Conservation (phyloP, 2,113 vertebrate species). For the Panthera tigris region DNA sequence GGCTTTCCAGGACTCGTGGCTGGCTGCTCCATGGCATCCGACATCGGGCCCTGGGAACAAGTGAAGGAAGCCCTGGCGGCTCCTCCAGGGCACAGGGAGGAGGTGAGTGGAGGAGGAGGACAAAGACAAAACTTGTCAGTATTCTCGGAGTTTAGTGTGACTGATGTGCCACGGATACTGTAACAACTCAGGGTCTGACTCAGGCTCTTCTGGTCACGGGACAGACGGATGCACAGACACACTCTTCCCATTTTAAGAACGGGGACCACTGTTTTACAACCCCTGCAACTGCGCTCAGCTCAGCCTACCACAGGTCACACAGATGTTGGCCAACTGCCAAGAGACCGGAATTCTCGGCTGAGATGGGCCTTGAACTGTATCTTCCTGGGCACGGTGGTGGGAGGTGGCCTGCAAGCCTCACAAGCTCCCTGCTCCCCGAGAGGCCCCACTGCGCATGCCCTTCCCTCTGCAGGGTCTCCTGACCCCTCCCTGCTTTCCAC, state of each 20-base stretch:
- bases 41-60: conserved; percentile 79
- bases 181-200: background rate
- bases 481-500: background rate
- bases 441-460: background rate
- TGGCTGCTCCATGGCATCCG: conserved; percentile 81
- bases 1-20: conserved; percentile 66
- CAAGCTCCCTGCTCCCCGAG: background rate
- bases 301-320: background rate
- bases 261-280: background rate
- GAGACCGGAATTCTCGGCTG: background rate
- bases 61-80: background rate
- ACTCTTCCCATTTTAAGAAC: background rate
- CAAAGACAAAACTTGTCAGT: background rate
- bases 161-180: background rate
- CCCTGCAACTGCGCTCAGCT: background rate
- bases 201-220: background rate
- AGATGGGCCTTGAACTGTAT: background rate
- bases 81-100: background rate
- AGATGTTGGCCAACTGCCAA: background rate
- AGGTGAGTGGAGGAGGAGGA: background rate
- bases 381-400: background rate
- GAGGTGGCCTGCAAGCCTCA: background rate
- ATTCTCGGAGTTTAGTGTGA: background rate
- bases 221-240: background rate
- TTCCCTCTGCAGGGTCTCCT: background rate